Base-by-base conservation (phyloP, 1,140 invertebrate species). In the Meloidogyne hapla region DNA sequence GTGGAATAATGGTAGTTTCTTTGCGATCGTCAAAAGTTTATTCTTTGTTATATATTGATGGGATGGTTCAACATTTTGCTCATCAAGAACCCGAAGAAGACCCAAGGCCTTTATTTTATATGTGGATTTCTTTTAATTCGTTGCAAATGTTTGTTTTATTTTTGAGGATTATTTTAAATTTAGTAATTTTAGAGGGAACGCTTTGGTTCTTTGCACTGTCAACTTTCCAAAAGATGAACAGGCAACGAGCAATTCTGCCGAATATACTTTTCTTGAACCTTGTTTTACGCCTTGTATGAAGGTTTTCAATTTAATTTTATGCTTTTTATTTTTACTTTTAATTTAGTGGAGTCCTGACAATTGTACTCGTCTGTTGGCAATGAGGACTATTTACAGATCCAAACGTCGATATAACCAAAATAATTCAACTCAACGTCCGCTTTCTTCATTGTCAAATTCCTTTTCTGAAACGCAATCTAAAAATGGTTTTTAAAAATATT, bases 21-120 rank as follows among this genome's bases (percentile, higher is more conserved):
- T 64, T 78, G 9, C 33, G 40, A 40, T 80, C 76, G 18, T 79
- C 75, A 9, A 78, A 78, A 69, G 77, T 78, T 10, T 78, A 65
- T 25, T 74, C 76, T 23, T 28, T 67, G 28, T 40, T 75, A 2
- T 77, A 67, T 26, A 56, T 65, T 45, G 77, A 78, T 9, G 77
- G 77, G 9, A 21, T 38, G 26, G 77, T 78, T 28, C 72, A 79
- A 33, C 42, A 79, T 38, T 78, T 78, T 25, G 77, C 77, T 2
- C 21, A 77, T 12, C 77, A 80, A 73, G 75, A 79, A n/a, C 77
- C 77, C 40, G 77, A 78, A 48, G 77, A 78, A 23, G 77, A 78
- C 26, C 77, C 77, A 1, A 33, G 77, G 26, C 77, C 77, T 12
- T 76, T 78, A 8, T 45, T 74, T 74, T 78, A 64, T 56, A 18